Evolutionary conservation across 2,797 vertebrate species (phyloP), one percentile per base, ranked within the genome.

Genomic region (Phrynocephalus guinanensis): DNA sequence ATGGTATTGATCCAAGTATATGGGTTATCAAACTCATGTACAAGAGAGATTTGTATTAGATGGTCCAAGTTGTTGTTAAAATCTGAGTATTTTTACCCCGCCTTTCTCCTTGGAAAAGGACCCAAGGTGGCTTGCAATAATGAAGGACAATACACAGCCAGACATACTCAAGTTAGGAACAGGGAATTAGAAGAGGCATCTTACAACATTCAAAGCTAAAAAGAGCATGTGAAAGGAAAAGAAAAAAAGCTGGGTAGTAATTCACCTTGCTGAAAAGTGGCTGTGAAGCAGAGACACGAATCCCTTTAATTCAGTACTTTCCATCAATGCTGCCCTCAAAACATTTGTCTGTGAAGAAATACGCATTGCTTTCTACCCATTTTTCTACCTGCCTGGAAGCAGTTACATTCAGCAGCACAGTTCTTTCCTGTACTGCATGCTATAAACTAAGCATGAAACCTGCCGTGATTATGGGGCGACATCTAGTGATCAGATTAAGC

Each of bases 401-500:
- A 50, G 44, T 11, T 70, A 90, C 15, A 56, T 11, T 33, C 15
- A 50, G n/a, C 8, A 87, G n/a, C 8, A 87, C 66, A n/a, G 16
- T 28, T 71, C 5, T 30, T 38, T 79, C 78, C 30, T 68, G 48
- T 13, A 73, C 48, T 66, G 3, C 3, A 5, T 48, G 75, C 44
- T 76, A 24, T 44, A 10, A 8, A 3, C 38, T 38, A 80, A 90
- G 71, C 50, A 67, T 63, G 20, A 79, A 79, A 84, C 8, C 56
- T 52, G 66, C 84, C 10, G 72, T n/a, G 63, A 94, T 94, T 20
- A 10, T 1, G 79, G 87, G 84, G 91, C 95, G 96, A 96, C 94
- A 95, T 87, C 96, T 96, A 97, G 95, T 87, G 95, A 94, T 90
- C 6, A 26, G 2, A 72, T 28, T 83, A 85, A 87, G 87, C 30